Conservation (phyloP, 2,888 invertebrate species). For the Mimas tiliae region DNA sequence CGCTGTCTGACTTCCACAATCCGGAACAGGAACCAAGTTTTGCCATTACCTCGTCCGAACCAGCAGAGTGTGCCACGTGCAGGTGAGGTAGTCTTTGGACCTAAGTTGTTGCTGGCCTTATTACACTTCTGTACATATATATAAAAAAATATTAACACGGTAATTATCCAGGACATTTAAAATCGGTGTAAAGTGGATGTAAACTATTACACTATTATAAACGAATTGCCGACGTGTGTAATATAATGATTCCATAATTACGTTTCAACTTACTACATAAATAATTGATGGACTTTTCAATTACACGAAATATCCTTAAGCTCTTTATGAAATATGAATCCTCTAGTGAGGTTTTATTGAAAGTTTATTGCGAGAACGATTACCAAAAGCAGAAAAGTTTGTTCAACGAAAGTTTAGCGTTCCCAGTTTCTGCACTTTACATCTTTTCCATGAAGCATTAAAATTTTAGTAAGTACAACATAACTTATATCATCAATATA, state of each 20-base stretch:
- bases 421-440: background rate
- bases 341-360: constrained; percentile 5
- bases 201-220: background rate
- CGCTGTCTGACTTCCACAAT: no score
- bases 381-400: constrained; percentile 11
- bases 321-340: constrained; percentile 3
- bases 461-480: background rate
- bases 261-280: constrained; percentile 4
- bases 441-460: background rate
- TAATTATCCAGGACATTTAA: no score
- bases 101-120: no score
- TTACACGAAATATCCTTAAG: background rate
- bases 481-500: background rate
- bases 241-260: background rate
- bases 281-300: background rate
- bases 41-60: no score
- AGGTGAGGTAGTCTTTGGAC: no score
- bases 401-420: background rate
- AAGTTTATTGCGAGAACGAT: constrained; percentile 3
- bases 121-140: no score
- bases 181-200: no score
- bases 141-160: no score
- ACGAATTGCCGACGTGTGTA: constrained; percentile 10
- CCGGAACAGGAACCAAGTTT: no score
- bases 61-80: no score